A percentile compares a stretch with the other conserved stretches of the same genome.
Conservation (phyloP, 2,113 vertebrate species). For the Hippoglossus stenolepis region DNA sequence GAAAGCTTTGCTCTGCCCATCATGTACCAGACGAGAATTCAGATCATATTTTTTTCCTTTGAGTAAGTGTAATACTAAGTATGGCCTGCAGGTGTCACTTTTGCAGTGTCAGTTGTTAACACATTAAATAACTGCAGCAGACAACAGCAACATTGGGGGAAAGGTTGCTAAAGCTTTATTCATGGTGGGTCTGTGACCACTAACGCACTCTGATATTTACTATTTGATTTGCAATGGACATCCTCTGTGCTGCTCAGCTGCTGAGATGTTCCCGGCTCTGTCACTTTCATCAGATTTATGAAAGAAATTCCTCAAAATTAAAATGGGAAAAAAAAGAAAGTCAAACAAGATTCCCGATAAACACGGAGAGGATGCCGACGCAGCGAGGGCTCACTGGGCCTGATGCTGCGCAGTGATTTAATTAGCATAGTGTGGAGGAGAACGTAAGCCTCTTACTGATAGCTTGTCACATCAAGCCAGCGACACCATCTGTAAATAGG, state of each 20-base stretch:
- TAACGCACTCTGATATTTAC: neutral
- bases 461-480: constrained; percentile 40
- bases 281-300: neutral
- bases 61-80: constrained; percentile 5
- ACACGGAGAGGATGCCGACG: neutral
- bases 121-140: neutral
- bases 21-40: neutral
- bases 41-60: neutral
- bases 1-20: neutral
- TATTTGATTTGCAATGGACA: neutral
- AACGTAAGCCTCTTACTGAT: constrained; percentile 54
- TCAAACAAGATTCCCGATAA: neutral
- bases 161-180: neutral
- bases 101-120: neutral
- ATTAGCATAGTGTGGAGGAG: constrained; percentile 39
- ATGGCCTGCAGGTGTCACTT: constrained; percentile 53
- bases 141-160: neutral
- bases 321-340: neutral
- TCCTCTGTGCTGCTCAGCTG: neutral
- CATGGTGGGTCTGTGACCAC: neutral
- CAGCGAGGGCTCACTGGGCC: neutral
- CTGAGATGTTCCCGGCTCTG: neutral
- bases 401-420: constrained; percentile 24
- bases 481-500: constrained; percentile 47
- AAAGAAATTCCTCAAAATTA: neutral